Conservation (phyloP, 2,113 vertebrate species). For the human (Homo sapiens) region GRCh38 chr16:73289001-73289500, state of each 20-base stretch:
- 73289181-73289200: slow-evolving; percentile 51
- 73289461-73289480: fast-evolving
- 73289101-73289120: slow-evolving; percentile 27
- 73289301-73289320: background rate
- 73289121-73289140: slow-evolving; percentile 14
- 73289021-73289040: slow-evolving; percentile 84
- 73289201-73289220: background rate
- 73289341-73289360: background rate
- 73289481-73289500: fast-evolving
- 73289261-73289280: slow-evolving; percentile 17
- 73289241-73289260: background rate
- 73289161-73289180: slow-evolving; percentile 59
- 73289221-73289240: background rate
- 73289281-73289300: background rate
- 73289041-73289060: slow-evolving; percentile 82
- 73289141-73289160: slow-evolving; percentile 15
- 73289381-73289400: fast-evolving
- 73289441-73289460: background rate
- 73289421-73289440: slow-evolving; percentile 1
- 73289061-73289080: slow-evolving; percentile 75
- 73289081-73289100: background rate
- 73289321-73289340: background rate
- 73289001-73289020: slow-evolving; percentile 85
- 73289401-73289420: slow-evolving; percentile 18
- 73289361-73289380: slow-evolving; percentile 6